phyloP scores from a whole-genome alignment of 2,888 invertebrate genomes.

The Caenorhabditis sp. region DNA sequence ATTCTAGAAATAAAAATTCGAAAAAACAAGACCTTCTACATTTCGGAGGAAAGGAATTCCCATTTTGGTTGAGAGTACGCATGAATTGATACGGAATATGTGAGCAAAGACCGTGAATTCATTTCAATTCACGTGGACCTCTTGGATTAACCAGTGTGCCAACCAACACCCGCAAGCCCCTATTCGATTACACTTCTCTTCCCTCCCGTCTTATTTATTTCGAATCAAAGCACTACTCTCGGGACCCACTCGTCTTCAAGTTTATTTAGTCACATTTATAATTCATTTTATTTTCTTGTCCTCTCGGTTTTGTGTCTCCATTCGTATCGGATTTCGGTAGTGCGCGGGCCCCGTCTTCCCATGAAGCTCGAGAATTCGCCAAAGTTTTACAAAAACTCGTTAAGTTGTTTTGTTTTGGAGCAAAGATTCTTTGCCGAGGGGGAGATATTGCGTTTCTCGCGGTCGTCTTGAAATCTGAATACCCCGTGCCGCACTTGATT shows the following conservation, averaged over 20 bases:
- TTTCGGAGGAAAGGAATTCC: not conserved
- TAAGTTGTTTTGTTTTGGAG: constrained; percentile 21
- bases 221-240: constrained; percentile 31
- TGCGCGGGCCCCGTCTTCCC: not conserved
- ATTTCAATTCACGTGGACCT: constrained; percentile 51
- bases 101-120: constrained; percentile 39
- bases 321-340: constrained; percentile 33
- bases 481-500: constrained; percentile 41
- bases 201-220: constrained; percentile 47
- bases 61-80: constrained; percentile 10
- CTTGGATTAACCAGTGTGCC: constrained; percentile 55
- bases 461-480: constrained; percentile 48
- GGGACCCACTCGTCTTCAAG: constrained; percentile 6
- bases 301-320: constrained; percentile 10
- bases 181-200: constrained; percentile 58
- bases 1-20: constrained; percentile 9
- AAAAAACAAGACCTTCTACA: not conserved
- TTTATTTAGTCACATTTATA: constrained; percentile 46
- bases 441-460: constrained; percentile 40
- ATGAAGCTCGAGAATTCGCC: not conserved
- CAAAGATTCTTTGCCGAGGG: not conserved
- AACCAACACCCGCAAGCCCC: constrained; percentile 45
- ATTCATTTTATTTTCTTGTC: constrained; percentile 35
- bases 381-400: constrained; percentile 1
- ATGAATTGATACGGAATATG: constrained; percentile 33